These are phyloP conservation scores for Drosophila demipolita DNA, from an alignment of 2,888 invertebrate genomes.

Conservation along the genomic window DNA sequence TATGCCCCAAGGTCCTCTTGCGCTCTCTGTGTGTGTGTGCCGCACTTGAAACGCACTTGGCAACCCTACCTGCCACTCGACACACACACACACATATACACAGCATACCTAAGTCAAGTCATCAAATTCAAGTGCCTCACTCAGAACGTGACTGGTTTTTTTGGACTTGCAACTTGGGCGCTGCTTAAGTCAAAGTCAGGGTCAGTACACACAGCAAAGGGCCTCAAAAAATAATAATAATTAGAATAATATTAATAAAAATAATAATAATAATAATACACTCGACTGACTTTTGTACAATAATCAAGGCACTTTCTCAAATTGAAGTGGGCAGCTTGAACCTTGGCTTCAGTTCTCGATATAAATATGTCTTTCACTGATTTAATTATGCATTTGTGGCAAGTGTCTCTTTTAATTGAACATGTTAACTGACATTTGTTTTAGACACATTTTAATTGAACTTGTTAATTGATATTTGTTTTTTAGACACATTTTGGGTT, in stretches of 20 bases:
- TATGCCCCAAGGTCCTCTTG: conserved; percentile 56
- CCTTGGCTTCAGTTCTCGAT: conserved; percentile 28
- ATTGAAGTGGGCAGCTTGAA: conserved; percentile 39
- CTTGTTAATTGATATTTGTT: conserved; percentile 66
- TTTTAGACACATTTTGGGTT: conserved; percentile 21
- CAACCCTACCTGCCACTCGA: conserved; percentile 30
- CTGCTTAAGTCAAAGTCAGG: conserved; percentile 70
- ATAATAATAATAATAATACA: conserved; percentile 1
- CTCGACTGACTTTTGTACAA: conserved; percentile 11
- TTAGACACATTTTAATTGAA: conserved; percentile 59
- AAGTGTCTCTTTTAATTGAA: conserved; percentile 63
- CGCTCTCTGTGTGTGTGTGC: conserved; percentile 16
- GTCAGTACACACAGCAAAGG: not conserved
- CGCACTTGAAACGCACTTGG: conserved; percentile 45
- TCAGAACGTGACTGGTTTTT: conserved; percentile 67
- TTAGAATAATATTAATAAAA: not conserved
- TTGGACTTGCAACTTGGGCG: conserved; percentile 21
- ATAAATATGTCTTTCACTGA: conserved; percentile 10
- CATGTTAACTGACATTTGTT: conserved; percentile 66
- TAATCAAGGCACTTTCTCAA: conserved; percentile 1
- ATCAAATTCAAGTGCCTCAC: conserved; percentile 52
- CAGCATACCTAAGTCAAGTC: conserved; percentile 15
- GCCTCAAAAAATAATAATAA: not conserved
- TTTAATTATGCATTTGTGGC: conserved; percentile 50
- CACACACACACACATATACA: conserved; percentile 26